Percentiles rank a stretch among this genome's conserved stretches.
These are phyloP conservation scores for Ifrita kowaldi DNA, from an alignment of 2,113 vertebrate species.

Conservation along the genomic window DNA sequence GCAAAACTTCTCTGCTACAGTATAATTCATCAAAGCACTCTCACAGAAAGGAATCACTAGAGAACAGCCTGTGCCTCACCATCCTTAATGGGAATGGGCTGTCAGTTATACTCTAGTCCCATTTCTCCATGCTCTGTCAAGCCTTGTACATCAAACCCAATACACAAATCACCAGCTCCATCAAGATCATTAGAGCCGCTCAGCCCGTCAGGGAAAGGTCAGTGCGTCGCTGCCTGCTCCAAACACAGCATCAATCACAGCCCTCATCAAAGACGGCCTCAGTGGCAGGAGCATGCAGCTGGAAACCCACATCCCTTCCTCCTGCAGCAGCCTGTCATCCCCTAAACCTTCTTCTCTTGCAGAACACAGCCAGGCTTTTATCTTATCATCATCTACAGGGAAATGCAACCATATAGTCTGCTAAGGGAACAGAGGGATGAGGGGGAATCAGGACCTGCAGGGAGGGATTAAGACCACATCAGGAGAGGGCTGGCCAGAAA, in stretches of 20 bases:
- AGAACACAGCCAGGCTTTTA: not conserved
- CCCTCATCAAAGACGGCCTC: slow-evolving; percentile 49
- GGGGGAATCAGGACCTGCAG: not conserved
- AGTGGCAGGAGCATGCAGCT: not conserved
- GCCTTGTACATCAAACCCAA: slow-evolving; percentile 42
- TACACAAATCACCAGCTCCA: slow-evolving; percentile 21
- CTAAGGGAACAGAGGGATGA: not conserved
- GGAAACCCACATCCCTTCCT: slow-evolving; percentile 12
- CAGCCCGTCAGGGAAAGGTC: slow-evolving; percentile 42
- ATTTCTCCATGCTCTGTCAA: not conserved
- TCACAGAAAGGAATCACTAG: not conserved
- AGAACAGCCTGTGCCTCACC: not conserved
- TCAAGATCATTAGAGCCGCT: slow-evolving; percentile 65
- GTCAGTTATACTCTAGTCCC: slow-evolving; percentile 10
- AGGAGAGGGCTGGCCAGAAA: not conserved
- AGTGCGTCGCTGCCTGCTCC: not conserved
- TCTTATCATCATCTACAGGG: not conserved
- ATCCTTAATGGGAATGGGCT: slow-evolving; percentile 29
- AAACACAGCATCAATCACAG: slow-evolving; percentile 62
- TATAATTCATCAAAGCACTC: not conserved
- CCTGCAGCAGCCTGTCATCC: not conserved
- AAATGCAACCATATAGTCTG: not conserved
- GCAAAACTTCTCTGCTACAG: slow-evolving; percentile 8
- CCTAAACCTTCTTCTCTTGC: not conserved
- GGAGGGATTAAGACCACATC: not conserved